Base-by-base conservation (phyloP, 1,140 invertebrate species). In the Nephila pilipes region DNA sequence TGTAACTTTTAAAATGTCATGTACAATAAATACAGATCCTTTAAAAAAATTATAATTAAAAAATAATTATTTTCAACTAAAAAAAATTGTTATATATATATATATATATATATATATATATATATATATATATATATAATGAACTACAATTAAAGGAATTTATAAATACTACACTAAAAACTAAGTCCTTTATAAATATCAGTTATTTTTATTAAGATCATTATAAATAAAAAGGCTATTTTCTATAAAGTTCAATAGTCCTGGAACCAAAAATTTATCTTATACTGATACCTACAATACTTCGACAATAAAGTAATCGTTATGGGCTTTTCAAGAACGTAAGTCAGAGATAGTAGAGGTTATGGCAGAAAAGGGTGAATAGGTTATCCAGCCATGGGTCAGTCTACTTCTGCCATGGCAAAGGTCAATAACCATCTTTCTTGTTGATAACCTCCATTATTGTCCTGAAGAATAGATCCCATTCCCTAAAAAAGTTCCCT, bases 351-450 rank as follows among this genome's bases (percentile, higher is more conserved):
- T 12, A 65, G 63, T 25, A 65, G n/a, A 65, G 6, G n/a, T n/a
- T 65, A 18, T 18, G 29, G 69, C 38, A 46, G 80, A 55, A 22
- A 81, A 46, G 46, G 79, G 38, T 54, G 46, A 81, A 25, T n/a
- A 55, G 80, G 80, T 81, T 81, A 81, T 81, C 80, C 18, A 81
- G 20, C 12, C 46, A n/a, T 12, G 80, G 80, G 80, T 81, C 80
- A 81, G 80, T 81, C 46, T 14, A 55, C 80, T 46, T 46, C 18
- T 22, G 46, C 38, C 8, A 54, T 46, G 46, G 80, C 38, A 46
- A n/a, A 55, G 80, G 80, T 81, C 80, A 81, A 81, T 29, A 46
- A 46, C 46, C 80, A 81, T 81, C 38, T 55, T 46, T 81, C 46
- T 55, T 81, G 25, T 81, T 55, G 80, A 81, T 81, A 81, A 29